phyloP scores from a whole-genome alignment of 1,140 invertebrate genomes.

The Drosophila lacteicornis region DNA sequence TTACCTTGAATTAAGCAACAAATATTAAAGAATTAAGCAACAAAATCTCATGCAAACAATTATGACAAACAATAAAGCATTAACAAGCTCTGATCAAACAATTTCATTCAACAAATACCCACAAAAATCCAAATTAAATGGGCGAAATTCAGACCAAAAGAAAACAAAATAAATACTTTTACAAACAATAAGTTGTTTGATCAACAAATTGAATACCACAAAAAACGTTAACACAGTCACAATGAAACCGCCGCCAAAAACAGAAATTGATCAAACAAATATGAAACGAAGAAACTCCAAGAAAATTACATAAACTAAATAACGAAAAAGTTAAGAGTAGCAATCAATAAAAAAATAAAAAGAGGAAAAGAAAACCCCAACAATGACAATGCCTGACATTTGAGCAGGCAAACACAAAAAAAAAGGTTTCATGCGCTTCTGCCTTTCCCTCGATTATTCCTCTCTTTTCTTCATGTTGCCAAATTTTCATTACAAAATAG shows the following conservation, averaged over 20 bases:
- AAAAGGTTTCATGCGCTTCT: constrained; percentile 28
- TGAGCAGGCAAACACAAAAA: not conserved
- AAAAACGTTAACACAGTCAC: constrained; percentile 16
- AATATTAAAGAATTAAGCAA: not conserved
- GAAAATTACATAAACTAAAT: constrained; percentile 35
- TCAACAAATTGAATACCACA: constrained; percentile 21
- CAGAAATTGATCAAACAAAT: constrained; percentile 39
- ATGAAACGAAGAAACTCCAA: constrained; percentile 13
- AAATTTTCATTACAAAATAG: constrained; percentile 66
- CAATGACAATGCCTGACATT: constrained; percentile 57
- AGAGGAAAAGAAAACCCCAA: not conserved
- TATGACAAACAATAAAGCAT: constrained; percentile 23
- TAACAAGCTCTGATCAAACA: constrained; percentile 15
- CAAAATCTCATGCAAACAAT: constrained; percentile 2
- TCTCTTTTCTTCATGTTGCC: constrained; percentile 27
- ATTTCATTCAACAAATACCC: constrained; percentile 9
- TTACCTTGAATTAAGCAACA: not conserved
- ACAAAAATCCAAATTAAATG: constrained; percentile 9
- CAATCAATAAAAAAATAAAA: constrained; percentile 28
- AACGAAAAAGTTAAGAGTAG: constrained; percentile 23
- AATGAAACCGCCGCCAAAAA: not conserved
- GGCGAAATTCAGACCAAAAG: constrained; percentile 2
- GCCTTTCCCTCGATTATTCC: constrained; percentile 23
- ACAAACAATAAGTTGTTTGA: constrained; percentile 19
- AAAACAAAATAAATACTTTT: constrained; percentile 23